phyloP scores from a whole-genome alignment of 2,797 vertebrate genomes.

The Oceanodroma leucorhoa region DNA sequence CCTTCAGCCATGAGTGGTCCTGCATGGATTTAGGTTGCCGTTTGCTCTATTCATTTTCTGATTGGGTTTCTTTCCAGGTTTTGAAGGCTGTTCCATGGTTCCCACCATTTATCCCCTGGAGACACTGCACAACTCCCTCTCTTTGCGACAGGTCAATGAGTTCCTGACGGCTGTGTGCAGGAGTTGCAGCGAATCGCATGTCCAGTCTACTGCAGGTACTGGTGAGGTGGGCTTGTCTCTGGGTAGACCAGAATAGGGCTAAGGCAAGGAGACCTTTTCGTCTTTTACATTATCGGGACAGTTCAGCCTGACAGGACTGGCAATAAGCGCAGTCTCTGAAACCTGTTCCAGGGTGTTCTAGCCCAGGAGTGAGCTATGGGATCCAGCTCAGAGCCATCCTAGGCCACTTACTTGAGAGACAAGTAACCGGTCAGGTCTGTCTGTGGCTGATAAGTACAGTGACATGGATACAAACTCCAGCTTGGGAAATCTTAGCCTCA shows the following conservation, averaged over 20 bases:
- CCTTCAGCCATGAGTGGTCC: neutral
- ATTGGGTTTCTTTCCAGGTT: constrained; percentile 82
- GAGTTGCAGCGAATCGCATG: constrained; percentile 83
- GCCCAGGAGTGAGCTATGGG: neutral
- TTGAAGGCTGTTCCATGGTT: constrained; percentile 99
- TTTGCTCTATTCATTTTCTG: constrained; percentile 55
- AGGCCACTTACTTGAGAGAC: neutral
- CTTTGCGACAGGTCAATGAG: constrained; percentile 91
- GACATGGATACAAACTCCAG: neutral
- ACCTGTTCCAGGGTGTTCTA: neutral
- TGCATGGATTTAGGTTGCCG: neutral
- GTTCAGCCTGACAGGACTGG: neutral
- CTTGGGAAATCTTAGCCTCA: neutral
- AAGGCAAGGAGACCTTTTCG: neutral
- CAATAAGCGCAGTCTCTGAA: neutral
- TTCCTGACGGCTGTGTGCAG: constrained; percentile 89
- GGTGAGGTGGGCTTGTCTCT: neutral
- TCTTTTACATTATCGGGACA: rapidly evolving
- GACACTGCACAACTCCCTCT: constrained; percentile 97
- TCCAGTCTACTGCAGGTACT: constrained; percentile 86
- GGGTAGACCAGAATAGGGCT: neutral
- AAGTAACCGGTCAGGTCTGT: neutral
- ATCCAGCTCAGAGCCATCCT: neutral
- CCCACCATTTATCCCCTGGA: constrained; percentile 97
- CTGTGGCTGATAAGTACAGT: neutral